Evolutionary conservation across 2,888 invertebrate species (phyloP), one percentile per base, ranked within the genome.

Genomic region (Cylloceria caligata): DNA sequence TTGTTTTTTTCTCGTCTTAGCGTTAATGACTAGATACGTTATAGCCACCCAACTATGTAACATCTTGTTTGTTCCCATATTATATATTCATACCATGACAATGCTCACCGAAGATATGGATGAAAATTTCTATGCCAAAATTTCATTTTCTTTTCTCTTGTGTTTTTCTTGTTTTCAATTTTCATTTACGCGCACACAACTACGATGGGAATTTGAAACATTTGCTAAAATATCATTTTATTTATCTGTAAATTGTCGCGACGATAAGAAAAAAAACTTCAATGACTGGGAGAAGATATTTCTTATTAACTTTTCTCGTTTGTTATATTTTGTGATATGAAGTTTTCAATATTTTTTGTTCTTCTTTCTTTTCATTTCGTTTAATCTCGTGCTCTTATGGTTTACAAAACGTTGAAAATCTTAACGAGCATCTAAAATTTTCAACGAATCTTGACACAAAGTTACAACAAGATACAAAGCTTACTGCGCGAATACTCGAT

Each of bases 11-110:
- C 75, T 87, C 86, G 87, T 75, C 81, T 91, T 91, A 90, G 88
- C 86, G 75, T 79, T 91, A 92, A 91, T 92, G 92, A 92, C 92
- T 92, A 92, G 92, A 91, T 91, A 89, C 88, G 87, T 89, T 64
- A 60, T 87, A 89, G 88, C 90, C 90, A 91, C 88, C 88, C 88
- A 88, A 88, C 88, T 89, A 89, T 88, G 86, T 88, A 86, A 89
- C 89, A 88, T 89, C 88, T 88, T 89, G 87, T 90, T 92, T 92
- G 91, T 90, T 91, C 91, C 91, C 91, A 88, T 91, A 88, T 89
- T 88, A 86, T 88, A 88, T 89, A 89, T 87, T 88, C 87, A 81
- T 87, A 86, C 85, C 86, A 76, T 86, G 87, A 82, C 84, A 80
- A 87, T 85, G 86, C 86, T 88, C 84, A 78, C 82, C 84, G 84